phyloP scores from a whole-genome alignment of 2,113 vertebrate species.

The Hystrix cristata region DNA sequence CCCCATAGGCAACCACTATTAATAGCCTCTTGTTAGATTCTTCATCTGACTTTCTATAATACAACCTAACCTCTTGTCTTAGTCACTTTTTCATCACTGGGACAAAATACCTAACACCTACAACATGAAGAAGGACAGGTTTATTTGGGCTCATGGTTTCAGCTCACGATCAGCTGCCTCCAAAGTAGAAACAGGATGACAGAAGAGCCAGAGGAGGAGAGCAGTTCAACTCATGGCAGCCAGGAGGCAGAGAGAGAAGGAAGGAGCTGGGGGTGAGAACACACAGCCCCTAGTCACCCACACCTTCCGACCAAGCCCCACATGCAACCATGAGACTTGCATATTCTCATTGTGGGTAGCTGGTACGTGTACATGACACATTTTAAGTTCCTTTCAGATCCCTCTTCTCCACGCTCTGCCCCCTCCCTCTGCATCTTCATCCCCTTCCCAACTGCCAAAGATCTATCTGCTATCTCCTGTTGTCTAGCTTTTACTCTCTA shows the following conservation, averaged over 20 bases:
- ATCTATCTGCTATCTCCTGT: not conserved
- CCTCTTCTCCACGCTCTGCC: not conserved
- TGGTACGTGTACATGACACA: too few species aligned
- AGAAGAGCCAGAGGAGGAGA: not conserved
- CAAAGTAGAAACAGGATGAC: not conserved
- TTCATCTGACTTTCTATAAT: not conserved
- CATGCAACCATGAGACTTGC: not conserved
- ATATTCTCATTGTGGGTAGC: not conserved
- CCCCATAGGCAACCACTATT: too few species aligned
- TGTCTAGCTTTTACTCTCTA: not conserved
- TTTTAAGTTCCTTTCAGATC: rapidly evolving
- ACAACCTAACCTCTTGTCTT: not conserved
- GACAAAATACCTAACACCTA: not conserved
- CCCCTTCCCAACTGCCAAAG: not conserved
- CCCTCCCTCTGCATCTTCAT: not conserved
- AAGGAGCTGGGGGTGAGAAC: not conserved
- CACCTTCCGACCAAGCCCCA: not conserved
- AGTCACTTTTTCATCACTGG: not conserved
- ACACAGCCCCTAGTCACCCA: not conserved
- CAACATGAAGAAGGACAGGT: too few species aligned
- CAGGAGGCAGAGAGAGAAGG: not conserved
- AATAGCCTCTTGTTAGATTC: not conserved
- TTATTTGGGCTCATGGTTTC: not conserved
- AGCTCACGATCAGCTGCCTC: not conserved
- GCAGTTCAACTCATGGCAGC: not conserved